Evolutionary conservation across 2,888 invertebrate genomes (phyloP), one percentile per base, ranked within the genome.

Genomic region (Aleiodes leptofemur): DNA sequence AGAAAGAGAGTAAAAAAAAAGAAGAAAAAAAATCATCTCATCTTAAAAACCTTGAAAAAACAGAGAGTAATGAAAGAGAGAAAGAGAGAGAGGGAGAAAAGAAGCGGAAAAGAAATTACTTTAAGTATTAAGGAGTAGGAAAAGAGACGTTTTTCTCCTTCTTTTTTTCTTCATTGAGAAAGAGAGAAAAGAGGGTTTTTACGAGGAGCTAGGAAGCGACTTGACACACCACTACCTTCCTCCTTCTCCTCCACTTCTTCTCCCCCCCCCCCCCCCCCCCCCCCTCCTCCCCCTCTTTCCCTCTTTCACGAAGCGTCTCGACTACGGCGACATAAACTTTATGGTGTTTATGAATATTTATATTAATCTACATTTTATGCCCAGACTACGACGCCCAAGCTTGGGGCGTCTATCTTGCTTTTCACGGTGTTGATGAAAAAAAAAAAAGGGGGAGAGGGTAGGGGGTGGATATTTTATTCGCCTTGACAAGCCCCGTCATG

Each of bases 271-370:
- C 64, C 23, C n/a, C 23, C 61, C 48, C 59, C 43, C 56, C 31
- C 29, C 78, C 64, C 23, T 43, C 74, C 11, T 69, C 16, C 71
- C 53, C 34, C 71, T 57, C 64, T 14, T n/a, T n/a, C n/a, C n/a
- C 23, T 23, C 23, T 23, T 2, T 23, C 75, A 73, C 77, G 76
- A 74, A 76, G 79, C 79, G 76, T 80, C 80, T 72, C 78, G 77
- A 29, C 81, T 82, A 84, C 64, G 48, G 86, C 82, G 86, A 89
- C 88, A 86, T 87, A 88, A 89, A 88, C 85, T 89, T 88, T 88
- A 88, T 84, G 85, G 86, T 89, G 86, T 89, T 89, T 88, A 89
- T 89, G 89, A 89, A 89, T 89, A 89, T 89, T 89, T 89, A 89
- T 89, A 89, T 86, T 87, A 88, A 88, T 88, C 87, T 86, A 88